Base-by-base conservation (phyloP, 2,888 invertebrate genomes). In the Cepaea hortensis region DNA sequence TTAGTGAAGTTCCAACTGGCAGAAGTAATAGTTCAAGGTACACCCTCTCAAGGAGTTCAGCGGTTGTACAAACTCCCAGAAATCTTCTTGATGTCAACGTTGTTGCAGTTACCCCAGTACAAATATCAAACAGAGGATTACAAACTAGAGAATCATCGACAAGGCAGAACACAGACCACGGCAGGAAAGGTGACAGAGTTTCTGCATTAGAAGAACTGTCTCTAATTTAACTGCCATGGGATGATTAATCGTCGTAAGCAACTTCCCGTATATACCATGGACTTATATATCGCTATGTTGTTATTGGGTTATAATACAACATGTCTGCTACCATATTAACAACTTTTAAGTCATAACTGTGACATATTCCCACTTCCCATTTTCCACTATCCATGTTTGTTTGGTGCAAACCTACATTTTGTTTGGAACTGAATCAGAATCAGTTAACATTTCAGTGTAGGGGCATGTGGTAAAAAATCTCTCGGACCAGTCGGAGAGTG, bases 181-280 rank as follows among this genome's bases (percentile, higher is more conserved):
- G 0, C n/a, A 50, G 48, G n/a, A 13, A 20, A 9, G 1, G n/a
- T 70, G 68, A 61, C 68, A 3, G 20, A 18, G 3, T n/a, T 81
- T 48, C 70, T n/a, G 81, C 48, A 11, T 48, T 70, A 3, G 50
- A 81, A 70, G 81, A 81, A 4, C 81, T 81, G 11, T 81, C 81
- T 20, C n/a, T 81, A 50, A 81, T 81, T 50, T 81, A 48, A 81
- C 5, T 68, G n/a, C n/a, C n/a, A n/a, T n/a, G n/a, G n/a, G n/a
- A n/a, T n/a, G n/a, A n/a, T n/a, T n/a, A 35, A 35, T 35, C 35
- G 35, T 35, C 35, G 0, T 35, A 35, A 35, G 35, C 35, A 1
- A 35, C 35, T 35, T 35, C 35, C 35, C 35, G 35, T 35, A 35
- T 35, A 0, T 35, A 1, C 35, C 35, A 0, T 35, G 35, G 35